Evolutionary conservation across 2,888 invertebrate species (phyloP), one percentile per base, ranked within the genome.

Genomic region (Acrobasis suavella): DNA sequence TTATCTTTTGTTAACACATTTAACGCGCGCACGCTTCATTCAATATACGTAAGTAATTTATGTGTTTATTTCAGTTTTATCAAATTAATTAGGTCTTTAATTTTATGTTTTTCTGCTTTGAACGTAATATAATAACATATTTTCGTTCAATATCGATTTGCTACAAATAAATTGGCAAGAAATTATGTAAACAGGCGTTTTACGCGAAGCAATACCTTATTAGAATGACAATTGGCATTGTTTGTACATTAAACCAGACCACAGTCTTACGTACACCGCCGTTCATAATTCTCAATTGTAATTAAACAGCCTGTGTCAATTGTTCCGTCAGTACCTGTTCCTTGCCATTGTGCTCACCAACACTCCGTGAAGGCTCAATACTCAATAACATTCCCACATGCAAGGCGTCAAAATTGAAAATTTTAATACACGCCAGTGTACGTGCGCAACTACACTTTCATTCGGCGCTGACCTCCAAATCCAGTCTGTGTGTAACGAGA

Each of bases 391-490:
- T 66, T 63, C 68, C 67, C 68, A 56, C 63, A 49, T 55, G 39
- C 50, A 58, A 52, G 39, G 52, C 65, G 68, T 63, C 71, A 72
- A 74, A 80, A 80, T 75, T 75, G 69, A 78, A 77, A 81, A 80
- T 81, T 71, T 67, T 80, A 82, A 82, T 83, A 78, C 78, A 78
- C 76, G 72, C 72, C 72, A 72, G 63, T 58, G 71, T 76, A 80
- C 84, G 82, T 83, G 82, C 72, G 72, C 72, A 75, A 78, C 70
- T 70, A 74, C 75, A 89, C 91, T 91, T 91, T 91, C 89, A 75
- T 70, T 74, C 81, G 71, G 71, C 72, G 69, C 73, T 72, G 89
- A 87, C 90, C 91, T 91, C 87, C 82, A 89, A 89, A 89, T 78
- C 75, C 85, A 84, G 77, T 76, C 83, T 83, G 87, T 85, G 85